These are phyloP conservation scores for Ciconia maguari DNA, from an alignment of 2,113 vertebrate species.

Conservation along the genomic window DNA sequence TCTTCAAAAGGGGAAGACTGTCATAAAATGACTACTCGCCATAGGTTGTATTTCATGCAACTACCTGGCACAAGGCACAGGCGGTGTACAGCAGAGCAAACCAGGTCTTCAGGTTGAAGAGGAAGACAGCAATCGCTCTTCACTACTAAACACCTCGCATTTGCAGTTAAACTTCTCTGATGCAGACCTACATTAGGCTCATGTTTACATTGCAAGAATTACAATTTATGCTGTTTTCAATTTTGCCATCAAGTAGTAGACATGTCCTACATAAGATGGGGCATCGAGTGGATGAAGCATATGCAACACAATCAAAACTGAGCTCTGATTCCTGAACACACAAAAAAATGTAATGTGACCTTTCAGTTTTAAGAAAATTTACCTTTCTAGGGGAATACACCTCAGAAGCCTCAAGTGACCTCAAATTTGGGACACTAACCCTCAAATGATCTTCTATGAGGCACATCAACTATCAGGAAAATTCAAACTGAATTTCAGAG, in stretches of 20 bases:
- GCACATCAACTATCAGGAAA: not conserved
- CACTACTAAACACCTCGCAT: not conserved
- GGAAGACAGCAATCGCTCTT: not conserved
- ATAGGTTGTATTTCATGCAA: not conserved
- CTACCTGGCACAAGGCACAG: not conserved
- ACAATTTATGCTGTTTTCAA: not conserved
- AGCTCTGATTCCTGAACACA: not conserved
- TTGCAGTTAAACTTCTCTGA: not conserved
- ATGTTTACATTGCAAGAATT: not conserved
- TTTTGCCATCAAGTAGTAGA: not conserved
- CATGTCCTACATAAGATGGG: not conserved
- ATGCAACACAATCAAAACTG: not conserved
- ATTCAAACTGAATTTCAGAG: not conserved
- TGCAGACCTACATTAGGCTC: not conserved
- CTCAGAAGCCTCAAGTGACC: not conserved
- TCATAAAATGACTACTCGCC: not conserved
- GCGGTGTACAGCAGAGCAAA: not conserved
- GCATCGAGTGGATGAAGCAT: not conserved
- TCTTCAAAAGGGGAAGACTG: not conserved
- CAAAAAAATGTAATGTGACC: not conserved
- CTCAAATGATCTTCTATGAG: not conserved
- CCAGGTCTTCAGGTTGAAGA: not conserved
- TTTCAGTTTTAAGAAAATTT: not conserved
- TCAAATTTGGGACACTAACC: not conserved
- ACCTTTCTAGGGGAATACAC: not conserved